Percentiles rank a stretch among this genome's conserved stretches.
Conservation (phyloP, 2,113 vertebrate genomes). For the Saccopteryx bilineata region DNA sequence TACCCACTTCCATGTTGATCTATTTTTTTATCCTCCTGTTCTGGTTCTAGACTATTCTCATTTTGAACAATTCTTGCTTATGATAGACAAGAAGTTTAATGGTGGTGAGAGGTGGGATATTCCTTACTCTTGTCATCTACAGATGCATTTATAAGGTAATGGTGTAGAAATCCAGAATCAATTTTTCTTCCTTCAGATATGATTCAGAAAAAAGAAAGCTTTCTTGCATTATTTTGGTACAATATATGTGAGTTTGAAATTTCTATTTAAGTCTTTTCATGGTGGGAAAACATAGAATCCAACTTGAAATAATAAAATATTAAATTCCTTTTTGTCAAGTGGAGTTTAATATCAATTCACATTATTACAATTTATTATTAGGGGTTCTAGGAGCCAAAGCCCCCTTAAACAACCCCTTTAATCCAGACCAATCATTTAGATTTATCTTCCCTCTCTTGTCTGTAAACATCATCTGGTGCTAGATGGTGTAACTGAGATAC, state of each 20-base stretch:
- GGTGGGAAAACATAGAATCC: not conserved
- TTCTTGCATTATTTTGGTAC: constrained; percentile 49
- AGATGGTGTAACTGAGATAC: constrained; percentile 32
- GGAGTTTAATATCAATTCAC: constrained; percentile 27
- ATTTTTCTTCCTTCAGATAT: constrained; percentile 10
- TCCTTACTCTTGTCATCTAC: not conserved
- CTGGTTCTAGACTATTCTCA: not conserved
- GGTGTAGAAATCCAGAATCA: not conserved
- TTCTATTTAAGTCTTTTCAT: constrained; percentile 34
- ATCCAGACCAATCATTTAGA: constrained; percentile 62
- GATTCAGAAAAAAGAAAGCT: not conserved
- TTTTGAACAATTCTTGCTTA: constrained; percentile 16
- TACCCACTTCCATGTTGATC: not conserved
- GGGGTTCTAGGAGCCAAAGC: constrained; percentile 31
- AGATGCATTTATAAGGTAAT: constrained; percentile 21
- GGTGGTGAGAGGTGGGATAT: not conserved
- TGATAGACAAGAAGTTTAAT: constrained; percentile 28
- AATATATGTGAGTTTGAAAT: constrained; percentile 30
- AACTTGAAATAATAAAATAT: constrained; percentile 59
- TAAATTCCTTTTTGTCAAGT: constrained; percentile 37
- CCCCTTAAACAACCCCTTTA: constrained; percentile 51
- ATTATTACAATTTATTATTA: constrained; percentile 57
- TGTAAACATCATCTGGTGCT: constrained; percentile 75
- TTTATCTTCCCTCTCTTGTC: constrained; percentile 54
- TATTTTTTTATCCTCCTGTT: not conserved